A percentile compares a stretch with the other conserved stretches of the same genome.
Conservation (phyloP, 2,113 vertebrate species). For the Chlamydotis undulata region DNA sequence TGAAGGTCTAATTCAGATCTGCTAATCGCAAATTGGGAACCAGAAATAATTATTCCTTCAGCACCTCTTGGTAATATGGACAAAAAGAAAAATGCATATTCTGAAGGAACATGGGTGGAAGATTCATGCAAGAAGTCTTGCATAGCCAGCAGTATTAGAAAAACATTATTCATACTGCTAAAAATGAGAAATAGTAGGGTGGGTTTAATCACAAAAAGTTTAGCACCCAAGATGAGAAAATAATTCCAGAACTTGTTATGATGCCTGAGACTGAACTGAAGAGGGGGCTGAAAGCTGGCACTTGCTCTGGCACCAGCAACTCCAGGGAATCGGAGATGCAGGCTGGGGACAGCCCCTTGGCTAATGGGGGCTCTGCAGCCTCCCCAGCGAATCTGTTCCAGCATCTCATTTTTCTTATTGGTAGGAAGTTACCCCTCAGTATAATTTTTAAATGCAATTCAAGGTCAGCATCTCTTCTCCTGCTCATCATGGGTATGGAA, state of each 20-base stretch:
- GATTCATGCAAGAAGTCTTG: background rate
- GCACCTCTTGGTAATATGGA: background rate
- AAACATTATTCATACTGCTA: background rate
- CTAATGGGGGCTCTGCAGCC: background rate
- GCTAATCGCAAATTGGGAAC: background rate
- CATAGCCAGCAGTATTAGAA: background rate
- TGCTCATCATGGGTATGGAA: background rate
- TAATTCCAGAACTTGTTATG: background rate
- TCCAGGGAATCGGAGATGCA: background rate
- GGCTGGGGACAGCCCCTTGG: background rate
- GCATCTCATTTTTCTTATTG: background rate
- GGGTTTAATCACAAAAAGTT: background rate
- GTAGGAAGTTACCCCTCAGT: background rate
- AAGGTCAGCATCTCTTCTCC: background rate
- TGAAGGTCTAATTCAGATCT: background rate
- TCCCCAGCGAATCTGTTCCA: background rate
- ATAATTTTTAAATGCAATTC: background rate
- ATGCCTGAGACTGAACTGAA: background rate
- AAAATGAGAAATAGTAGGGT: background rate
- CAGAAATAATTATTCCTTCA: conserved; percentile 1
- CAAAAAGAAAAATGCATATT: background rate
- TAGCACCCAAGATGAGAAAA: background rate
- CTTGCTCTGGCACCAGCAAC: background rate
- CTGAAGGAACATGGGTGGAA: background rate
- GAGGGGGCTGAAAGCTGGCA: background rate